phyloP scores from a whole-genome alignment of 2,797 vertebrate genomes.

The Luscinia megarhynchos region DNA sequence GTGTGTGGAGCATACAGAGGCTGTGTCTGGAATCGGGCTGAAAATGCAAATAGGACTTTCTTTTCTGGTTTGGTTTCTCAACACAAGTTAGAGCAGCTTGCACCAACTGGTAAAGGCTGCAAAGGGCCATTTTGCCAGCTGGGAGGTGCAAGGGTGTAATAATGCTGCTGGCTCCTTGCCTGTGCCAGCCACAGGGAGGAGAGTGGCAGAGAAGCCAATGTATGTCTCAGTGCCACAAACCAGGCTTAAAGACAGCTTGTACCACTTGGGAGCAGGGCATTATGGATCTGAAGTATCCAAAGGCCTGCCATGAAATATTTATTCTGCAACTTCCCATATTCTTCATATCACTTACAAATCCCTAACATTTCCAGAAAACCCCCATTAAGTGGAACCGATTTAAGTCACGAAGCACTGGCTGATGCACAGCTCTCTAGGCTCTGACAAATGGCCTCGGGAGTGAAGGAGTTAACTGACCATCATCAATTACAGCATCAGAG shows the following conservation, averaged over 20 bases:
- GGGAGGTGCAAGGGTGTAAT: conserved; percentile 72
- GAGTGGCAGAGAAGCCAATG: conserved; percentile 46
- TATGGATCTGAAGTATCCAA: neutral
- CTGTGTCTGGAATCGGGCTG: conserved; percentile 57
- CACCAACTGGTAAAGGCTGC: conserved; percentile 73
- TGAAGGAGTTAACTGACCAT: conserved; percentile 79
- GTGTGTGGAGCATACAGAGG: neutral
- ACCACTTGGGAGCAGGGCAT: conserved; percentile 18
- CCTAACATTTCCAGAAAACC: neutral
- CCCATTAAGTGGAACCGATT: neutral
- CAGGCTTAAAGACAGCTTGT: conserved; percentile 63
- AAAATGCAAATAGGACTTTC: conserved; percentile 69
- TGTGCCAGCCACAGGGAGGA: conserved; percentile 65
- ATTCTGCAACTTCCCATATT: neutral
- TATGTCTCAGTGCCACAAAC: conserved; percentile 20
- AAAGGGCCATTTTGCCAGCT: conserved; percentile 73
- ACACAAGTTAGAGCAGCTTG: conserved; percentile 72
- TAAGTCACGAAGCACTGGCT: neutral
- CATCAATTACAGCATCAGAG: conserved; percentile 80
- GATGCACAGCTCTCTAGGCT: neutral
- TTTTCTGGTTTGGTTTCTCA: conserved; percentile 64
- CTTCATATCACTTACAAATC: neutral
- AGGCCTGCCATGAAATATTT: conserved; percentile 32
- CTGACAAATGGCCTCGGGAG: conserved; percentile 1
- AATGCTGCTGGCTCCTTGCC: conserved; percentile 68